Base-by-base conservation (phyloP, 2,113 vertebrate species). In the Clarias magur region DNA sequence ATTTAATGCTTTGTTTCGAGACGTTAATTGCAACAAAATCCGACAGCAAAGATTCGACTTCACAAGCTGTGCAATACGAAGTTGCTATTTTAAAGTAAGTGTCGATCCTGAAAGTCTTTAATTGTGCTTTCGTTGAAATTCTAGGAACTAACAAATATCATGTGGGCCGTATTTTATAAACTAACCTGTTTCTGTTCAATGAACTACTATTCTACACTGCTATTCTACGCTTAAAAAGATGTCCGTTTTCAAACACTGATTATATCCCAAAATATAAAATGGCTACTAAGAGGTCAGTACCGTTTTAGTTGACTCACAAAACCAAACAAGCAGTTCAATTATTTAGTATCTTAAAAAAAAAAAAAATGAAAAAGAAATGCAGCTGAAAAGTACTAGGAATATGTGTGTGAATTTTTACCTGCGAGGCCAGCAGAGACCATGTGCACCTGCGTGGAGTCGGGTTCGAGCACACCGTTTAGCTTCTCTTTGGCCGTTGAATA, bases 401-500 rank as follows among this genome's bases (percentile, higher is more conserved):
- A 72, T 1, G 19, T 16, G 15, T 19, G n/a, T 27, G 78, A 86
- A 89, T 48, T 92, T 95, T 97, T 97, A 99, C 98, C 98, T 98
- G 98, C 98, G 93, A 98, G 93, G 90, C 97, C 98, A 89, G 98
- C 98, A 60, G 98, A 99, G 92, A 97, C 94, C 98, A 99, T 98
- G 95, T 99, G 98, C 92, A 99, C 98, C 94, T 96, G 96, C 90
- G 96, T 98, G 84, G 98, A 99, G 92, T 99, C 98, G 54, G 97
- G 96, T 91, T 96, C 96, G 90, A 99, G 96, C 90, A 99, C 90
- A 84, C 67, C 95, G 93, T 98, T 99, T 93, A 99, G 92, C 89
- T 96, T 97, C 93, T 99, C 98, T 92, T 99, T 99, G 91, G 97
- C 96, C 91, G 96, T 97, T 60, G 98, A 99, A 92, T 99, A 99